phyloP scores from a whole-genome alignment of 2,797 vertebrate genomes.

The Salarias fasciatus region DNA sequence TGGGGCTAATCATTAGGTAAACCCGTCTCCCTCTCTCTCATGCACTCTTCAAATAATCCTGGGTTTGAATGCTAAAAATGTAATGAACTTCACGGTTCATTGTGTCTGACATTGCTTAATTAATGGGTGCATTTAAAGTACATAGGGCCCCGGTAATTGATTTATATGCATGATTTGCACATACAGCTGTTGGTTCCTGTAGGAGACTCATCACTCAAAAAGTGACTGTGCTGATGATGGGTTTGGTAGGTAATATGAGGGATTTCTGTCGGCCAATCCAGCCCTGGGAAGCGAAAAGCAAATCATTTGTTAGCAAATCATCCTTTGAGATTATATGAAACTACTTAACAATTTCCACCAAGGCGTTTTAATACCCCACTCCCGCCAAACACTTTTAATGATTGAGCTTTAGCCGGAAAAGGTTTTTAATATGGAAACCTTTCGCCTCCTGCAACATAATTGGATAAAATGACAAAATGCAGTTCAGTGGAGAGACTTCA shows the following conservation, averaged over 20 bases:
- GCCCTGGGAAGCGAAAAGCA: slow-evolving; percentile 36
- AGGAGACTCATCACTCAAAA: slow-evolving; percentile 99
- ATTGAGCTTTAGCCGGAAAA: slow-evolving; percentile 4
- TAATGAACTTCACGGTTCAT: slow-evolving; percentile 99
- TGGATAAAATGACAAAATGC: slow-evolving; percentile 27
- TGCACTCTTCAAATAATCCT: slow-evolving; percentile 93
- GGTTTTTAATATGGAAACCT: slow-evolving; percentile 6
- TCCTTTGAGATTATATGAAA: slow-evolving; percentile 24
- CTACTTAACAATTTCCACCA: slow-evolving; percentile 23
- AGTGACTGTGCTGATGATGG: slow-evolving; percentile 78
- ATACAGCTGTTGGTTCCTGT: slow-evolving; percentile 99
- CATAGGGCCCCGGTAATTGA: slow-evolving; percentile 98
- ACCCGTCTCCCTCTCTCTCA: slow-evolving; percentile 81
- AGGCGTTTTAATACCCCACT: slow-evolving; percentile 30
- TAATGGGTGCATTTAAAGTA: slow-evolving; percentile 99
- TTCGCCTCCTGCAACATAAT: slow-evolving; percentile 11
- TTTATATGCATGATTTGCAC: slow-evolving; percentile 99
- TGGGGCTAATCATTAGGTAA: slow-evolving; percentile 96
- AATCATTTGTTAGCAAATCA: slow-evolving; percentile 28
- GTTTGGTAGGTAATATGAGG: slow-evolving; percentile 66
- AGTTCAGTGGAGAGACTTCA: slow-evolving; percentile 9
- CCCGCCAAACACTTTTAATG: slow-evolving; percentile 19
- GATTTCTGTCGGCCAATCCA: slow-evolving; percentile 52
- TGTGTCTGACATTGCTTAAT: slow-evolving; percentile 99
- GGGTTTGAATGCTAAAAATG: slow-evolving; percentile 98